A percentile compares a stretch with the other conserved stretches of the same genome.
Evolutionary conservation across 2,888 invertebrate species (phyloP).

Genomic region (Papilio demoleus): DNA sequence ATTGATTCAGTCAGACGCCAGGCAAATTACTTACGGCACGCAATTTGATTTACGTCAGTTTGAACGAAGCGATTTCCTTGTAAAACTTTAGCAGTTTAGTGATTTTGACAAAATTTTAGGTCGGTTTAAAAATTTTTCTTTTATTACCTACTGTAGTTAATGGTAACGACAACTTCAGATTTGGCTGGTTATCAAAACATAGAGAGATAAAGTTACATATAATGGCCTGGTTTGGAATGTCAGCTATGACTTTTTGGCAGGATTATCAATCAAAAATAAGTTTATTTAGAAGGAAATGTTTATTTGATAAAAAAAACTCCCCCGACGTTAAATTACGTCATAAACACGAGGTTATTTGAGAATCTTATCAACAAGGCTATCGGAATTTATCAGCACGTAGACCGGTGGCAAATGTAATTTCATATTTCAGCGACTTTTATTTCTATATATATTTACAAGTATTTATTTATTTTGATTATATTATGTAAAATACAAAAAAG

Average conservation of each 20-base stretch:
- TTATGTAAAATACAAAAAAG: too few relatives aligned
- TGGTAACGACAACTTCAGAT: neutral
- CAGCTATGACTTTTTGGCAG: too few relatives aligned
- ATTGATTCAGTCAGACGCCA: conserved; percentile 13
- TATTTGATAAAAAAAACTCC: neutral
- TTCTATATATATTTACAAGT: neutral
- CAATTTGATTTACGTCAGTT: conserved; percentile 54
- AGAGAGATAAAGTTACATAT: too few relatives aligned
- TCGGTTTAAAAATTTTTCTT: neutral
- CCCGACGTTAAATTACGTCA: neutral
- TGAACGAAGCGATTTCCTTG: conserved; percentile 50
- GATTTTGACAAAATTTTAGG: conserved; percentile 4
- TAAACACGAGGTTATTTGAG: conserved; percentile 10
- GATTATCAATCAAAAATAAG: neutral
- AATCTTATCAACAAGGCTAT: conserved; percentile 16
- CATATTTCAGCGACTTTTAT: conserved; percentile 1
- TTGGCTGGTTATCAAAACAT: neutral
- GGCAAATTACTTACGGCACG: conserved; percentile 47
- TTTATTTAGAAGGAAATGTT: too few relatives aligned
- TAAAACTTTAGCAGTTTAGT: conserved; percentile 46
- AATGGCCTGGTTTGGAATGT: too few relatives aligned
- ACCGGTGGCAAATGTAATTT: conserved; percentile 6
- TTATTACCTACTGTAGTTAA: neutral
- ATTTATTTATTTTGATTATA: neutral
- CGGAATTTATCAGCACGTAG: neutral